Conservation (phyloP, 2,888 invertebrate species). For the Leptopterna dolabrata region DNA sequence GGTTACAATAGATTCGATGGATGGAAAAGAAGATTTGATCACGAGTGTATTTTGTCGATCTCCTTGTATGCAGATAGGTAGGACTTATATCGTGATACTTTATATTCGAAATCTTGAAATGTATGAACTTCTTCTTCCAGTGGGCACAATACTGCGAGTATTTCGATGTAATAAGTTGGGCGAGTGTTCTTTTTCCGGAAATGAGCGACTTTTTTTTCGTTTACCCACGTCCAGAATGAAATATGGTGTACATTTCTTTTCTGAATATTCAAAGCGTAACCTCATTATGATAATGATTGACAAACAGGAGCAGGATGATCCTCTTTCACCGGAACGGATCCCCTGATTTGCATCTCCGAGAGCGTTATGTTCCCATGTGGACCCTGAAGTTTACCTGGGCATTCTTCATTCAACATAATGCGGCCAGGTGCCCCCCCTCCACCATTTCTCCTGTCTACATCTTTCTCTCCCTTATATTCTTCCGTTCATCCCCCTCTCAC, state of each 20-base stretch:
- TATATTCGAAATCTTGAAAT: too few species aligned
- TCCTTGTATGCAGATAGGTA: too few species aligned
- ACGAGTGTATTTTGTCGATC: too few species aligned
- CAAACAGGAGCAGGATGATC: constrained; percentile 7
- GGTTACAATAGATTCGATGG: neutral
- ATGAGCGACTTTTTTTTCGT: too few species aligned
- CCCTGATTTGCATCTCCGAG: neutral
- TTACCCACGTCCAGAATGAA: too few species aligned
- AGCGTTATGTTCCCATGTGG: neutral
- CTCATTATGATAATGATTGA: neutral
- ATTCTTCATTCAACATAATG: constrained; percentile 25
- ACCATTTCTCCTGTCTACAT: neutral
- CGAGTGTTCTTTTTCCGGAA: too few species aligned
- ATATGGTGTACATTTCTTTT: too few species aligned
- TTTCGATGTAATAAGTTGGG: too few species aligned
- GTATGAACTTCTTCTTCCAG: too few species aligned
- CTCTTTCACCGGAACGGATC: constrained; percentile 3
- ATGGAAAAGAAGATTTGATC: neutral
- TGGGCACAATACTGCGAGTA: too few species aligned
- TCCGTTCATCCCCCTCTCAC: neutral
- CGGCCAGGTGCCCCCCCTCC: neutral
- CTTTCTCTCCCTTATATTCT: neutral
- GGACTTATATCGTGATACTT: too few species aligned
- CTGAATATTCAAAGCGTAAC: neutral
- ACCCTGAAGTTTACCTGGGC: constrained; percentile 9